These are phyloP conservation scores for Cyrtodaria siliqua DNA, from an alignment of 2,888 invertebrate species.

Conservation along the genomic window DNA sequence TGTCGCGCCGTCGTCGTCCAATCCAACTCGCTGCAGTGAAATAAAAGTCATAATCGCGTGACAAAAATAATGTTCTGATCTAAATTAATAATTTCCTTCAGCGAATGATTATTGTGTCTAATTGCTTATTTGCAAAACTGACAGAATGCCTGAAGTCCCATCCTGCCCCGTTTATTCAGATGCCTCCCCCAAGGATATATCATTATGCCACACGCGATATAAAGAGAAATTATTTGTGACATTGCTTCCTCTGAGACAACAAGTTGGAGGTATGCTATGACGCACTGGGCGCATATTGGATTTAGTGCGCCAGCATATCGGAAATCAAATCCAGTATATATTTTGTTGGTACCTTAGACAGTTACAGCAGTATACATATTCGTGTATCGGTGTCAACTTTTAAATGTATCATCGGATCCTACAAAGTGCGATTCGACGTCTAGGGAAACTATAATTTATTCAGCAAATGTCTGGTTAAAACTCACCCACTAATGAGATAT, in stretches of 20 bases:
- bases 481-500: too few species aligned
- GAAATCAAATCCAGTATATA: too few species aligned
- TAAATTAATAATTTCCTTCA: slow-evolving; percentile 58
- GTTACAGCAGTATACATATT: too few species aligned
- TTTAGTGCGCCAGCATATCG: too few species aligned
- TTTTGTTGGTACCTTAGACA: too few species aligned
- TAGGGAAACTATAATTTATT: too few species aligned
- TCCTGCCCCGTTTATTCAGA: slow-evolving; percentile 22
- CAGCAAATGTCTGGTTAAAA: too few species aligned
- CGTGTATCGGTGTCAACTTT: too few species aligned
- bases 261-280: too few species aligned
- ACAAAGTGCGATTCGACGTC: too few species aligned
- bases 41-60: slow-evolving; percentile 48
- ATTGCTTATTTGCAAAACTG: slow-evolving; percentile 62
- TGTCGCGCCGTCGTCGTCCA: not conserved
- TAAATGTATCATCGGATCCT: too few species aligned
- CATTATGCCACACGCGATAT: slow-evolving; percentile 39
- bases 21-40: slow-evolving; percentile 7
- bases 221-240: slow-evolving; percentile 43
- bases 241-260: slow-evolving; percentile 8
- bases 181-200: slow-evolving; percentile 31
- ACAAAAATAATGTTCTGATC: slow-evolving; percentile 24
- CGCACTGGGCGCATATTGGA: too few species aligned
- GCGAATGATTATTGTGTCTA: slow-evolving; percentile 47
- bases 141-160: slow-evolving; percentile 26